Evolutionary conservation across 2,888 invertebrate genomes (phyloP).

Genomic region (Melipona beecheii): DNA sequence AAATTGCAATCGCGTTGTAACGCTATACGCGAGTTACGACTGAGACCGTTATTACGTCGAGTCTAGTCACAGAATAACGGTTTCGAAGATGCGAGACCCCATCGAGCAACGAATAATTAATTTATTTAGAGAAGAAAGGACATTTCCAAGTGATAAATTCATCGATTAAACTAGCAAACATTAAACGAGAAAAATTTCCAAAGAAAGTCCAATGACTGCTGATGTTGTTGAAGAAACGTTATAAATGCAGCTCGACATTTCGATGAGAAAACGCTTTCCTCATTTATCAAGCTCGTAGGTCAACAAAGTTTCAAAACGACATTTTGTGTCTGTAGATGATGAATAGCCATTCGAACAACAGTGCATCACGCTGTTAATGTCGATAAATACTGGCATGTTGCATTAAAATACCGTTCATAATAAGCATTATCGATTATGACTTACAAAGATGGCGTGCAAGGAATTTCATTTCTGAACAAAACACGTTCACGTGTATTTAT

Average conservation of each 20-base stretch:
- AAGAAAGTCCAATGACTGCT: not conserved
- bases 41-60: not conserved
- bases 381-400: slow-evolving; percentile 23
- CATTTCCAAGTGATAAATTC: not conserved
- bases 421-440: slow-evolving; percentile 5
- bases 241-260: not conserved
- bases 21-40: slow-evolving; percentile 8
- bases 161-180: too few species aligned
- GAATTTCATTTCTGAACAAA: slow-evolving; percentile 1
- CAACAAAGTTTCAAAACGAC: slow-evolving; percentile 8
- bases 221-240: not conserved
- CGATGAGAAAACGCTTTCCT: not conserved
- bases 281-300: slow-evolving; percentile 6
- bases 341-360: slow-evolving; percentile 7
- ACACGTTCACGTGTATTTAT: not conserved
- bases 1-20: slow-evolving; percentile 20
- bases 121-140: not conserved
- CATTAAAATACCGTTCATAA: slow-evolving; percentile 22
- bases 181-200: not conserved
- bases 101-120: too few species aligned
- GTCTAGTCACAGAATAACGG: not conserved
- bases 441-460: not conserved
- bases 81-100: not conserved
- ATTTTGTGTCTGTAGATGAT: slow-evolving; percentile 4
- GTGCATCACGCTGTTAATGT: not conserved